phyloP scores from a whole-genome alignment of 2,113 vertebrate species.

The Gadus macrocephalus region DNA sequence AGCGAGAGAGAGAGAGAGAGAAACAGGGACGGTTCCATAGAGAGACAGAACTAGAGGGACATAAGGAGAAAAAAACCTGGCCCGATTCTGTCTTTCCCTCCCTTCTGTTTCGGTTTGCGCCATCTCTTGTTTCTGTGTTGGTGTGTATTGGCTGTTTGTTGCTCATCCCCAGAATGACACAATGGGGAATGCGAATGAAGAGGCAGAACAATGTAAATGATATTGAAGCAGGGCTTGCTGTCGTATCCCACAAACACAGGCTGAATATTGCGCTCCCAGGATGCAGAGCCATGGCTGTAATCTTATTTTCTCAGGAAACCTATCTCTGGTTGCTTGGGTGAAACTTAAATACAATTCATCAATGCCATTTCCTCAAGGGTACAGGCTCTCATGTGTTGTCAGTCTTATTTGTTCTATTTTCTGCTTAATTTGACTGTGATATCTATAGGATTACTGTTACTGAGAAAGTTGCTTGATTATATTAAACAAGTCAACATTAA shows the following conservation, averaged over 20 bases:
- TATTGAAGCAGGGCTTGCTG: conserved; percentile 51
- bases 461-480: no score
- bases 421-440: no score
- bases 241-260: conserved; percentile 36
- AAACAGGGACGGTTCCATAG: no score
- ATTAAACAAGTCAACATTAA: no score
- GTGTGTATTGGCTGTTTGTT: conserved; percentile 29
- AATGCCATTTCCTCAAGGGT: no score
- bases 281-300: conserved; percentile 4
- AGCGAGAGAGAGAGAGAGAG: no score
- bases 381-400: no score
- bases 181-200: conserved; percentile 39
- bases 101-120: not conserved
- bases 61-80: not conserved
- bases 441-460: no score
- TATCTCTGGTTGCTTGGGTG: no score
- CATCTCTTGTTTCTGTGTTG: conserved; percentile 10
- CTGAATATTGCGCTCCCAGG: conserved; percentile 31
- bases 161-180: conserved; percentile 28
- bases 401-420: no score
- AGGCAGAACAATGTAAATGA: conserved; percentile 51
- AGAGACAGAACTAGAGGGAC: not conserved
- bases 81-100: not conserved
- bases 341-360: no score
- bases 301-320: no score